These are phyloP conservation scores for Microctonus aethiopoides DNA, from an alignment of 2,888 invertebrate genomes.

Conservation along the genomic window DNA sequence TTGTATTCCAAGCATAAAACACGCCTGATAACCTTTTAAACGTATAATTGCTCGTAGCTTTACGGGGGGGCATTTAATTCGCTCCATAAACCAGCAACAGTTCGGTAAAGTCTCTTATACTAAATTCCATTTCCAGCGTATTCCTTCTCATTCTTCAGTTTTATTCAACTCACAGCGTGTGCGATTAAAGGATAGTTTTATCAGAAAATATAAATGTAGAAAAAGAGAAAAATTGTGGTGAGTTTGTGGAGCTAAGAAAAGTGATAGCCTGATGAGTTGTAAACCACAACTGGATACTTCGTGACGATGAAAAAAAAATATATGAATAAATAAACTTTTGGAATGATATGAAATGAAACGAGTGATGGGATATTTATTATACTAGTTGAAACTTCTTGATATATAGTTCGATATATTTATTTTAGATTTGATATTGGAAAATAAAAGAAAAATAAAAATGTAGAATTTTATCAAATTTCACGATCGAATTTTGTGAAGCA, in stretches of 20 bases:
- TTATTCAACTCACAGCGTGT: conserved; percentile 42
- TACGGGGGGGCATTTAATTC: conserved; percentile 56
- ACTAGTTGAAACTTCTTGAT: not conserved
- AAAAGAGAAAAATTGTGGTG: not conserved
- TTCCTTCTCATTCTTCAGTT: conserved; percentile 35
- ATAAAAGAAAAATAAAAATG: not conserved
- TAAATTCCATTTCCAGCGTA: conserved; percentile 27
- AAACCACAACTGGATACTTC: conserved; percentile 27
- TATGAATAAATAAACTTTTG: no score
- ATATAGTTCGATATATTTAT: not conserved
- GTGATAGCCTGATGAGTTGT: conserved; percentile 24
- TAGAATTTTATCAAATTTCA: not conserved
- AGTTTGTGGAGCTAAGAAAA: not conserved
- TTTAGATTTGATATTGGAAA: not conserved
- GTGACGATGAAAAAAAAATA: conserved; percentile 41
- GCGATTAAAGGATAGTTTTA: conserved; percentile 51
- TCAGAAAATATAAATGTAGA: conserved; percentile 38
- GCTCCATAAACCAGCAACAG: conserved; percentile 51
- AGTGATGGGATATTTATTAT: conserved; percentile 3
- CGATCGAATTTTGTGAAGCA: not conserved
- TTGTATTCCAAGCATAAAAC: conserved; percentile 59
- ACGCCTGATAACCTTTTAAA: conserved; percentile 53
- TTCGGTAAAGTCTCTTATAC: conserved; percentile 17
- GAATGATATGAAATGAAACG: not conserved
- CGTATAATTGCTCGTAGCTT: conserved; percentile 55